Base-by-base conservation (phyloP, 2,113 vertebrate genomes). In the Lampris megalopsis region DNA sequence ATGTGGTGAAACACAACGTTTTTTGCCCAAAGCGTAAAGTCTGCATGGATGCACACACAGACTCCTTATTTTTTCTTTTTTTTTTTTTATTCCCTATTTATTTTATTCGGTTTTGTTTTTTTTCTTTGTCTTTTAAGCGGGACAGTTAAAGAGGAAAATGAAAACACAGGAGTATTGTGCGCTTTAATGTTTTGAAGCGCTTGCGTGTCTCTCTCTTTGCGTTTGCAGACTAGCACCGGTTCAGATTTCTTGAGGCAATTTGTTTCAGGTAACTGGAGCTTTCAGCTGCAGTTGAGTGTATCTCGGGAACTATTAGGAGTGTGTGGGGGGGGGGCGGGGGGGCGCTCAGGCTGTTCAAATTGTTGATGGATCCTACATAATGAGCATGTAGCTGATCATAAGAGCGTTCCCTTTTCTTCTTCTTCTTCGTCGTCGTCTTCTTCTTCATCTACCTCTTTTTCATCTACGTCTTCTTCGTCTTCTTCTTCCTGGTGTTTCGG, bases 191-290 rank as follows among this genome's bases (percentile, higher is more conserved):
- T 89, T 88, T 84, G 90, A 92, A 91, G 87, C 84, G 82, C 84
- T 91, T 84, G 72, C 75, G 83, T 89, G 81, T 87, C 85, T 92
- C 86, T 83, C 80, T 91, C 84, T 86, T 87, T 91, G 84, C 86
- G 84, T 91, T 93, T 88, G 84, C 83, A 90, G 86, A 90, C 81
- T 79, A 88, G 90, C 86, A 77, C 84, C 80, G 43, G 89, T 86
- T 92, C 82, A 77, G 81, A 88, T 95, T 93, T 94, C 94, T 94
- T 91, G 69, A 94, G 94, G 93, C 93, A 93, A 93, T 95, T 95
- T 95, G 92, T 94, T 95, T 94, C 94, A 94, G 94, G 92, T 95
- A 95, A 90, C 91, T 88, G 91, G 87, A 93, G 88, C 92, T 93
- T 93, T 93, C 89, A 94, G 89, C 88, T 84, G 86, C 88, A 91